Percentiles rank a stretch among this genome's conserved stretches.
Conservation (phyloP, 30 jellyfish, hydroid and myxozoan species). For the Aurelia coerulea region DNA sequence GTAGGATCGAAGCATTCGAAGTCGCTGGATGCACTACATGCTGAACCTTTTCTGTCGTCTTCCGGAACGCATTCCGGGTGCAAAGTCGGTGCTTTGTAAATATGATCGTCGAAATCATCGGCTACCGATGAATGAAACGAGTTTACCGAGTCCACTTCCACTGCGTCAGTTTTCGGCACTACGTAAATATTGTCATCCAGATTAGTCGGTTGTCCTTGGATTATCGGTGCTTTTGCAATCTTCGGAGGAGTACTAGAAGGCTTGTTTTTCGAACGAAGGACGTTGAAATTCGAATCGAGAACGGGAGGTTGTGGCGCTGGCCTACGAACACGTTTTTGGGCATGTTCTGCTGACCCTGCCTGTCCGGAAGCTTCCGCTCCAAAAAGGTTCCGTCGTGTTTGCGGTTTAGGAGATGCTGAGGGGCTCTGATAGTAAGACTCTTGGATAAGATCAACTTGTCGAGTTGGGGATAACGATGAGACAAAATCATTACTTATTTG, state of each 20-base stretch:
- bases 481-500: neutral
- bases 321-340: slow-evolving; percentile 38
- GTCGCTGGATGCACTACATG: neutral
- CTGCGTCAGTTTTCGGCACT: slow-evolving; percentile 20
- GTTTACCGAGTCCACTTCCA: slow-evolving; percentile 16
- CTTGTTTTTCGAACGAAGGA: slow-evolving; percentile 21
- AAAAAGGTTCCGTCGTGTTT: slow-evolving; percentile 40
- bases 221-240: neutral
- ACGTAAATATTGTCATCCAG: slow-evolving; percentile 40
- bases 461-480: neutral
- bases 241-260: neutral
- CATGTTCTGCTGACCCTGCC: slow-evolving; percentile 2
- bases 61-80: neutral
- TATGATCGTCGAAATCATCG: slow-evolving; percentile 30
- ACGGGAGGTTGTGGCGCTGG: slow-evolving; percentile 68
- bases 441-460: neutral
- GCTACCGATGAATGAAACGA: slow-evolving; percentile 15
- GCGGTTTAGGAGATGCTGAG: slow-evolving; percentile 31
- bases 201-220: neutral
- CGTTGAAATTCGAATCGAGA: slow-evolving; percentile 28
- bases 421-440: slow-evolving; percentile 33
- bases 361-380: slow-evolving; percentile 4
- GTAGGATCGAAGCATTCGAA: too few relatives aligned
- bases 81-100: slow-evolving; percentile 57
- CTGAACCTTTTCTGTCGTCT: neutral